Evolutionary conservation across 2,797 vertebrate genomes (phyloP).

Genomic region (Oryzias sinensis): DNA sequence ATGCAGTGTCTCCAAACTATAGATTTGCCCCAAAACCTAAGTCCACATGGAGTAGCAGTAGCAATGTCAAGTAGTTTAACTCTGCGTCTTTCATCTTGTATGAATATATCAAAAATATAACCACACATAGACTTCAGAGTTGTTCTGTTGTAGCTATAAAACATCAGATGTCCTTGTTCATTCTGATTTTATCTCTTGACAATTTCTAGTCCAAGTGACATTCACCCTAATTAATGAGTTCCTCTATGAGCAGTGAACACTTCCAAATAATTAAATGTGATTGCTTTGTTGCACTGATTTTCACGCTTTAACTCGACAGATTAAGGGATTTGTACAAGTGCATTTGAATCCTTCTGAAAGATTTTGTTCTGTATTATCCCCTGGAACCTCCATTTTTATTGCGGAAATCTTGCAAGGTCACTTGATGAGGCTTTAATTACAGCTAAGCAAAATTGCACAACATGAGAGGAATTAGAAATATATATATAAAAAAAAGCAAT

Average conservation of each 20-base stretch:
- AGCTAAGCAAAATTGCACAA: slow-evolving; percentile 14
- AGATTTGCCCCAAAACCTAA: too few species aligned
- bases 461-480: slow-evolving; percentile 21
- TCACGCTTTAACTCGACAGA: slow-evolving; percentile 34
- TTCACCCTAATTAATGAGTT: slow-evolving; percentile 52
- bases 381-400: too few species aligned
- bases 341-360: slow-evolving; percentile 32
- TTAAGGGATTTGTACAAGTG: slow-evolving; percentile 37
- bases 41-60: too few species aligned
- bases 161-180: background rate
- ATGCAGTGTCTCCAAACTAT: too few species aligned
- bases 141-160: background rate
- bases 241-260: slow-evolving; percentile 37
- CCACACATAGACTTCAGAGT: background rate
- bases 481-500: slow-evolving; percentile 1
- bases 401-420: slow-evolving; percentile 12
- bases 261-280: slow-evolving; percentile 58
- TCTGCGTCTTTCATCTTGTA: too few species aligned
- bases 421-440: slow-evolving; percentile 12
- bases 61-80: too few species aligned
- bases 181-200: slow-evolving; percentile 26
- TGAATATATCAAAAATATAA: background rate
- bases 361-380: slow-evolving; percentile 22
- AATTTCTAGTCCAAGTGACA: slow-evolving; percentile 28
- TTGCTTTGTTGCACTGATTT: slow-evolving; percentile 40